Conservation (phyloP, 2,113 vertebrate genomes). For the Todiramphus saurophagus region DNA sequence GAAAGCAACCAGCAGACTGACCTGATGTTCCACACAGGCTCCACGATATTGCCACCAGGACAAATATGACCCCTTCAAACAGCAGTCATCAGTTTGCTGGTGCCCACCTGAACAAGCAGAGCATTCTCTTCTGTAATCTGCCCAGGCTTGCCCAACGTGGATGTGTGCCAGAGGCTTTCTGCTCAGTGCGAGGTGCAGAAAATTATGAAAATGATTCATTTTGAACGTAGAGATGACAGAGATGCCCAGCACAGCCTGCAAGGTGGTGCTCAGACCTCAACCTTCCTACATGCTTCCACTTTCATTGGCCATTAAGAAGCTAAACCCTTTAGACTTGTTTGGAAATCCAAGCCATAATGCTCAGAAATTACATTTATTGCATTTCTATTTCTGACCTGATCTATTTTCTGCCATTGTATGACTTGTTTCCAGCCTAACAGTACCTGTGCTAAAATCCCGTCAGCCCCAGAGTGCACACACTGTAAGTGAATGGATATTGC, state of each 20-base stretch:
- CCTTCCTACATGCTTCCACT: background rate
- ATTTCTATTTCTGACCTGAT: background rate
- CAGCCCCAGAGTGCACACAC: background rate
- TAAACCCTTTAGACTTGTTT: background rate
- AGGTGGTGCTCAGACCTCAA: background rate
- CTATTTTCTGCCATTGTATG: background rate
- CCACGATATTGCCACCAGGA: background rate
- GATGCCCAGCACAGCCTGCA: accelerated
- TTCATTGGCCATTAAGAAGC: background rate
- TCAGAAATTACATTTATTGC: background rate
- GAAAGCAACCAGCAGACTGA: background rate
- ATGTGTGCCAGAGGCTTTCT: background rate
- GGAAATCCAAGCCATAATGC: background rate
- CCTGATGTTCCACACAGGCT: accelerated
- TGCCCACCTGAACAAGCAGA: background rate
- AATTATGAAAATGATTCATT: background rate
- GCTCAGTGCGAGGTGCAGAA: background rate
- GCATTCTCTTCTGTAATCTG: background rate
- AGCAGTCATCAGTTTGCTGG: background rate
- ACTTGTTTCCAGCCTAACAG: background rate
- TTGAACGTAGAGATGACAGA: background rate
- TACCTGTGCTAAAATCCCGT: background rate
- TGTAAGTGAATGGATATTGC: background rate
- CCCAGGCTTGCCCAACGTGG: background rate
- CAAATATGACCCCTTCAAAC: accelerated